A percentile compares a stretch with the other conserved stretches of the same genome.
Conservation (phyloP, 1,140 invertebrate species). For the Musca vetustissima region DNA sequence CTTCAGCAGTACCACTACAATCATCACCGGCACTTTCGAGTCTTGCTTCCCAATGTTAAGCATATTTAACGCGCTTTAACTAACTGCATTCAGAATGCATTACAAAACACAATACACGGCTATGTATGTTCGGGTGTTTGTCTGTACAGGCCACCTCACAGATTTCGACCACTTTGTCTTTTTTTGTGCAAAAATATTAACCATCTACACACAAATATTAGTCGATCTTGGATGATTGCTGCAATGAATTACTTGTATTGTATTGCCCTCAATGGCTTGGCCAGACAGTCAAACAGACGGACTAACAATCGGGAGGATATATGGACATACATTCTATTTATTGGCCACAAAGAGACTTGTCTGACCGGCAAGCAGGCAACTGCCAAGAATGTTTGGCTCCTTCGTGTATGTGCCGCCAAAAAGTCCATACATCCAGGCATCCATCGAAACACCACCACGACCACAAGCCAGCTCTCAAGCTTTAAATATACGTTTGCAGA, state of each 20-base stretch:
- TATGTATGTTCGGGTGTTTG: no score
- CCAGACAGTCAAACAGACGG: background rate
- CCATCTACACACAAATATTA: no score
- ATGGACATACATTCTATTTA: background rate
- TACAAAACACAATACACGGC: no score
- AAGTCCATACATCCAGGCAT: background rate
- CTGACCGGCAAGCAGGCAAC: no score
- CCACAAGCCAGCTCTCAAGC: constrained; percentile 25
- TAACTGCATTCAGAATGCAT: constrained; percentile 8
- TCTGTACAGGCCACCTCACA: no score
- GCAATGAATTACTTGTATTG: no score
- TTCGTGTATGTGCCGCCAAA: background rate
- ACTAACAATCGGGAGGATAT: background rate
- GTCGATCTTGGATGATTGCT: no score
- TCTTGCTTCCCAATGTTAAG: background rate
- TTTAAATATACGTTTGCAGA: constrained; percentile 41
- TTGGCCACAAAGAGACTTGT: background rate
- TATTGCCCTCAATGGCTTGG: background rate
- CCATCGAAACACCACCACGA: background rate
- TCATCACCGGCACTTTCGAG: no score
- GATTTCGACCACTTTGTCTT: no score
- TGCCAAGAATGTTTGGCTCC: no score
- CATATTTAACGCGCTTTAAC: constrained; percentile 17
- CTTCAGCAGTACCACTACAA: background rate
- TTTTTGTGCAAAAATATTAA: no score